Conservation (phyloP, 1,140 invertebrate genomes). For the Micrasema longulum region DNA sequence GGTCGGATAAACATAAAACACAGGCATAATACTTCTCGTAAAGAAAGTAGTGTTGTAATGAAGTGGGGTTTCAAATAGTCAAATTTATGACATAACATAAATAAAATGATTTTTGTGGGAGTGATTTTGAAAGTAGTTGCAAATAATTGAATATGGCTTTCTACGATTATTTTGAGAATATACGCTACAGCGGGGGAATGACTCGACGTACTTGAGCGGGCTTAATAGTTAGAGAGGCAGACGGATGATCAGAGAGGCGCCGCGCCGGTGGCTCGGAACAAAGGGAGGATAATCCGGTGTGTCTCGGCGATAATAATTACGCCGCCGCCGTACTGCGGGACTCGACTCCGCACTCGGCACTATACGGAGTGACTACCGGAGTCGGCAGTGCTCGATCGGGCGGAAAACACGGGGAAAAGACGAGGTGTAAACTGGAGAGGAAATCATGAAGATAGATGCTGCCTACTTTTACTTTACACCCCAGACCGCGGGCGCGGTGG, state of each 20-base stretch:
- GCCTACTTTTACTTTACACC: not conserved
- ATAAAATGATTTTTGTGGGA: not conserved
- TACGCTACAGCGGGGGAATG: not conserved
- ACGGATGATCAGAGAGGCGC: slow-evolving; percentile 28
- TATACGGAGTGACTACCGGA: too few species aligned
- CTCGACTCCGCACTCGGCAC: not conserved
- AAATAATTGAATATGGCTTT: not conserved
- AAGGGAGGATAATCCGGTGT: slow-evolving; percentile 22
- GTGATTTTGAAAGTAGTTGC: not conserved
- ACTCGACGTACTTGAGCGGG: not conserved
- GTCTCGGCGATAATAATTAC: slow-evolving; percentile 32
- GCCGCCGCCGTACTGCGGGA: not conserved
- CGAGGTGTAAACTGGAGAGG: not conserved
- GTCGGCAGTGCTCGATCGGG: not conserved
- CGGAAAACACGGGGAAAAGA: not conserved
- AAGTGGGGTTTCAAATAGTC: not conserved
- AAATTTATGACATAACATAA: not conserved
- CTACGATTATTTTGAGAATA: not conserved
- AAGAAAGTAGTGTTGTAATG: not conserved
- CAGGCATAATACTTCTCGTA: too few species aligned
- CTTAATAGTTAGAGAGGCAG: too few species aligned
- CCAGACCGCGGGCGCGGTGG: not conserved
- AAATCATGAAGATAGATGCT: not conserved
- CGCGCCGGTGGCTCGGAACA: slow-evolving; percentile 5
- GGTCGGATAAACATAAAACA: too few species aligned